Evolutionary conservation across 1,140 invertebrate species (phyloP), one percentile per base, ranked within the genome.

Genomic region (Drosophila arizonae): DNA sequence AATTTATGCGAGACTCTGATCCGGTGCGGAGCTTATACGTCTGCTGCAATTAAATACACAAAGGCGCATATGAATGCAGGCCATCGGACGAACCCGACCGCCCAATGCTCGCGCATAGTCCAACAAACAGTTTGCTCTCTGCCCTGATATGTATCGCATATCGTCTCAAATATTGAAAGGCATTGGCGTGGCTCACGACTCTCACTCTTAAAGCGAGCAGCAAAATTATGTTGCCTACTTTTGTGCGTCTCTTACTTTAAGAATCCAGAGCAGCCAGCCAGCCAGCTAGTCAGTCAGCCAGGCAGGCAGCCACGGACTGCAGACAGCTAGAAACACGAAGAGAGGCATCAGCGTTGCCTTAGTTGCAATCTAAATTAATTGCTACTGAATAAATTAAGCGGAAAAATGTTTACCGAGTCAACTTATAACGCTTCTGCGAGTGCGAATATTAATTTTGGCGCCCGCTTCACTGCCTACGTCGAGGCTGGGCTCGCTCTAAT

Each of bases 351-450:
- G n/a, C 62, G 74, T 79, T 87, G 81, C 81, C 81, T 86, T 81
- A 87, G 78, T 81, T 86, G 79, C 81, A 78, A 86, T 87, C 82
- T 87, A 86, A 86, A 86, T 86, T 87, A 86, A 86, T 86, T 86
- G 81, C 81, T 86, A 79, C 82, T 81, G 82, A 86, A 86, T 86
- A 86, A 86, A 86, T 86, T 86, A 86, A 81, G 81, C 82, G 82
- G 81, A 86, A 86, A 85, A 86, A 86, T 86, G 81, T 87, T 86
- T 87, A 77, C 82, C 70, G 43, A 78, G 81, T 72, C 77, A 86
- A 86, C 81, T 85, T 85, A 81, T 86, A 81, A 86, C 77, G 77
- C 81, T 86, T 74, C 70, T 86, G 58, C 74, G 74, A 84, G 74
- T 85, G 81, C 77, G 81, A 85, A 85, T 85, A 85, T 85, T 85